phyloP scores from a whole-genome alignment of 2,113 vertebrate species.

The Hippopotamus amphibius region DNA sequence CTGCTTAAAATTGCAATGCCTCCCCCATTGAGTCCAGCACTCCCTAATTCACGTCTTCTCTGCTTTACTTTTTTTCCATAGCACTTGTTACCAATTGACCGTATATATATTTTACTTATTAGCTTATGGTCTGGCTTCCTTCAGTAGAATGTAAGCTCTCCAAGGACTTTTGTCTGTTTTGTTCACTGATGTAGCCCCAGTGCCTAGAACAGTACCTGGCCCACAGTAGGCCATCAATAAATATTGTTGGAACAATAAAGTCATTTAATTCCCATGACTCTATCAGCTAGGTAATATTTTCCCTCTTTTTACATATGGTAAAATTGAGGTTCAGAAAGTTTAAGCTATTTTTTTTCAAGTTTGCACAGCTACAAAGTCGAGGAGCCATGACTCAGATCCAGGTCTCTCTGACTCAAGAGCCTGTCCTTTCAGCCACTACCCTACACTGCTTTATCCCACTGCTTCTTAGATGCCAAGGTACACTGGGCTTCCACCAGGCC shows the following conservation, averaged over 20 bases:
- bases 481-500: not conserved
- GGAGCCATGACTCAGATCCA: not conserved
- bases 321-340: conserved; percentile 33
- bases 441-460: not conserved
- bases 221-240: not conserved
- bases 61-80: conserved; percentile 3
- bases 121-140: conserved; percentile 10
- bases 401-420: not conserved
- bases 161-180: conserved; percentile 24
- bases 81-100: not conserved
- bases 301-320: not conserved
- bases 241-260: conserved; percentile 51
- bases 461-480: conserved; percentile 32
- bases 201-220: conserved; percentile 4
- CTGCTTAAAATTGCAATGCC: conserved; percentile 7
- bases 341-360: conserved; percentile 11
- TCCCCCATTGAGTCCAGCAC: not conserved
- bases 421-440: not conserved
- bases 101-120: not conserved
- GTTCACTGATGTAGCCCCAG: not conserved
- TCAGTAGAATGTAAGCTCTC: not conserved
- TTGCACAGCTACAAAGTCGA: not conserved
- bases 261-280: conserved; percentile 3
- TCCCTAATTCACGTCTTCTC: not conserved
- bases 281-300: not conserved